Evolutionary conservation across 2,797 vertebrate genomes (phyloP).

Genomic region (Cygnus olor): DNA sequence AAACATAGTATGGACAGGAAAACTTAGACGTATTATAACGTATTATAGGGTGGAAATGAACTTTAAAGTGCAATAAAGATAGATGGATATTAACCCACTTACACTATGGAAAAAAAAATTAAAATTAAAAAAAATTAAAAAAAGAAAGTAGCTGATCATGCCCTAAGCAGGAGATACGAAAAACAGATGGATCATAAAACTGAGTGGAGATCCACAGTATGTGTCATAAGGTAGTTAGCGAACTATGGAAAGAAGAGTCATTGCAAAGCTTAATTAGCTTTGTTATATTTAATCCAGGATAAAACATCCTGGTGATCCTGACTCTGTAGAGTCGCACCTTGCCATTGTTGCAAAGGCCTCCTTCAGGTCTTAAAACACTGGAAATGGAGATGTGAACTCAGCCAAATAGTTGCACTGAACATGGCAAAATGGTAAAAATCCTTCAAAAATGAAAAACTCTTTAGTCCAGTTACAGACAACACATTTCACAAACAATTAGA

Average conservation of each 20-base stretch:
- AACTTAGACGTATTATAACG: not conserved
- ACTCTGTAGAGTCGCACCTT: not conserved
- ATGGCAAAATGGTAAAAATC: not conserved
- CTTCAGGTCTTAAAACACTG: not conserved
- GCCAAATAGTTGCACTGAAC: not conserved
- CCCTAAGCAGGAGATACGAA: slow-evolving; percentile 1
- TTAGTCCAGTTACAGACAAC: not conserved
- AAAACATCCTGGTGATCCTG: not conserved
- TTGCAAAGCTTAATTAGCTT: not conserved
- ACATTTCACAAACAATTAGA: not conserved
- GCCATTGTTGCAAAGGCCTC: not conserved
- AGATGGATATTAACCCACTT: not conserved
- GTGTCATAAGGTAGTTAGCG: not conserved
- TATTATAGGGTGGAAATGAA: slow-evolving; percentile 27
- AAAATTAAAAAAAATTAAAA: not conserved
- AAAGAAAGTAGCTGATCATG: not conserved
- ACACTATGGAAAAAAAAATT: not conserved
- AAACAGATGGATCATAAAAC: slow-evolving; percentile 30
- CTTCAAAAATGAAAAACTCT: not conserved
- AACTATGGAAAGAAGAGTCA: not conserved
- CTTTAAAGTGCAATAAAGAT: not conserved
- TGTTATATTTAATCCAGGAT: not conserved
- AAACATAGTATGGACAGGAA: slow-evolving; percentile 4
- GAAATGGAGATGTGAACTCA: not conserved
- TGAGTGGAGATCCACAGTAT: slow-evolving; percentile 23